phyloP scores from a whole-genome alignment of 2,797 vertebrate genomes.

The Melopsittacus undulatus region DNA sequence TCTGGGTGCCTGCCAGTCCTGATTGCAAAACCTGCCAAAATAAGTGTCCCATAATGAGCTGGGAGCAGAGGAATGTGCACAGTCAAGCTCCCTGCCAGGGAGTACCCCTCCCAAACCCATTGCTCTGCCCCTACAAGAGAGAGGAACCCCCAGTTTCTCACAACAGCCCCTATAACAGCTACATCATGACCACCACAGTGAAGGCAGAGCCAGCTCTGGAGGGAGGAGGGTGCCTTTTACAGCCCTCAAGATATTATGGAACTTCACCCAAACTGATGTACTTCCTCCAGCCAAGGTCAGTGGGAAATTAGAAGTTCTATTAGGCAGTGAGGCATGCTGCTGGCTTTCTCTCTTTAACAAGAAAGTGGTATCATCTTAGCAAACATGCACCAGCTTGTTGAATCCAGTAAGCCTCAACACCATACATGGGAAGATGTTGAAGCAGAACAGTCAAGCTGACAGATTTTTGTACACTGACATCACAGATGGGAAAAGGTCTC shows the following conservation, averaged over 20 bases:
- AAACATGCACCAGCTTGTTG: neutral
- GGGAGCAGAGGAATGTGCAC: slow-evolving; percentile 24
- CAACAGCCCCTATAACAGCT: neutral
- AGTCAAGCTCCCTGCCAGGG: neutral
- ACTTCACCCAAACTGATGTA: neutral
- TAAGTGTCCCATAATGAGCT: neutral
- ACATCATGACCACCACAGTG: fast-evolving
- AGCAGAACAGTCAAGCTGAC: neutral
- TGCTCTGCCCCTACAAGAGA: neutral
- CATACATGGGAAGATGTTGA: neutral
- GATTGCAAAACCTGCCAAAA: slow-evolving; percentile 32
- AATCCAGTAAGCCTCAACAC: neutral
- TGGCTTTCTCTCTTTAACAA: neutral
- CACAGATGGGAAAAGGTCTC: slow-evolving; percentile 39
- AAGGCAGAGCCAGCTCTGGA: neutral
- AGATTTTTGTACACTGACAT: slow-evolving; percentile 44
- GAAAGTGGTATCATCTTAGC: neutral
- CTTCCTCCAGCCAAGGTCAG: neutral
- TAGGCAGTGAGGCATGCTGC: neutral
- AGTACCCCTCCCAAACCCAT: neutral
- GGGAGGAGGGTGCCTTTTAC: neutral
- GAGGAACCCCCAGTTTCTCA: neutral
- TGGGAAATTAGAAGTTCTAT: neutral
- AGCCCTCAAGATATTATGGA: neutral
- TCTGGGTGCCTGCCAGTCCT: slow-evolving; percentile 11